phyloP scores from a whole-genome alignment of 2,797 vertebrate genomes.

The Rachycentron canadum region DNA sequence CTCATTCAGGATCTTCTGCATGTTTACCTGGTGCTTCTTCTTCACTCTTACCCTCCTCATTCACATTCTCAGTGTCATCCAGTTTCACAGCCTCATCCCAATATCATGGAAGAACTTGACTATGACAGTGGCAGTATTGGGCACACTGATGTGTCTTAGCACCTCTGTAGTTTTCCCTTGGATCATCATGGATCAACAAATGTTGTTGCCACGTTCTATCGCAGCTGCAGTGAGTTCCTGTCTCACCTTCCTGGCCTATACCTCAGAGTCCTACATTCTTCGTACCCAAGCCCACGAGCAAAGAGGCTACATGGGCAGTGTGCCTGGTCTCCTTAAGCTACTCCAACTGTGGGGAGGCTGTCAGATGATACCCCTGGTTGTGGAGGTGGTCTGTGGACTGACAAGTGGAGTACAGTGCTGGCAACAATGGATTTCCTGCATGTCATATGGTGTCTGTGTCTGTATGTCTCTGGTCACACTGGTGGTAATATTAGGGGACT shows the following conservation, averaged over 20 bases:
- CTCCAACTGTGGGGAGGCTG: conserved; percentile 82
- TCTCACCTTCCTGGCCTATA: conserved; percentile 78
- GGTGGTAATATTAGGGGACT: conserved; percentile 81
- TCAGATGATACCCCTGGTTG: conserved; percentile 72
- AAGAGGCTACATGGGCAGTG: conserved; percentile 85
- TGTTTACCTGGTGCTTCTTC: conserved; percentile 86
- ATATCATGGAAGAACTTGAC: conserved; percentile 88
- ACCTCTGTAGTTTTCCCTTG: conserved; percentile 75
- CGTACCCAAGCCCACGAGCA: conserved; percentile 70
- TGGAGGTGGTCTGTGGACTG: neutral
- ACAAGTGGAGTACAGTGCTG: neutral
- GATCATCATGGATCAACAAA: conserved; percentile 32
- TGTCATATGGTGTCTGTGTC: conserved; percentile 70
- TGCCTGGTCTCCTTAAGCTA: conserved; percentile 83
- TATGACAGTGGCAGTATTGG: conserved; percentile 74
- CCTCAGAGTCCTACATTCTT: conserved; percentile 74
- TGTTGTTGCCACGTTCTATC: neutral
- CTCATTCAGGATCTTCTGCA: conserved; percentile 77
- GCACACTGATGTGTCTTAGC: conserved; percentile 75
- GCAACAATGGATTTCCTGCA: conserved; percentile 57
- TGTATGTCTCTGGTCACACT: conserved; percentile 75
- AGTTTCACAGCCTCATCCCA: conserved; percentile 86
- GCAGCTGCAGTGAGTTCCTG: conserved; percentile 69
- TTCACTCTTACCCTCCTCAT: conserved; percentile 82
- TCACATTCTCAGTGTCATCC: conserved; percentile 81